Conservation (phyloP, 2,797 vertebrate species). For the Molossus molossus region DNA sequence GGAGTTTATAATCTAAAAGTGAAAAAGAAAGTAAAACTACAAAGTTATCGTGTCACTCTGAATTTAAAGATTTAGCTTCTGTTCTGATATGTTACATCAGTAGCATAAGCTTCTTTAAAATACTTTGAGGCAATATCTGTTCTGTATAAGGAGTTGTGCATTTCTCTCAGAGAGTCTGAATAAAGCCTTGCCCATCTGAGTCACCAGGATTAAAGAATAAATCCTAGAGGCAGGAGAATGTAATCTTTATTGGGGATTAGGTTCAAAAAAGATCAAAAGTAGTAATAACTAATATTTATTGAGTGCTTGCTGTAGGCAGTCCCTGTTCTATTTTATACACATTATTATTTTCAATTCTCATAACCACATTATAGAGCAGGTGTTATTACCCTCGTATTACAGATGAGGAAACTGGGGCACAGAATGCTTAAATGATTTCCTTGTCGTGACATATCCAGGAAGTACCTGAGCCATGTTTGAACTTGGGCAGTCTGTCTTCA, state of each 20-base stretch:
- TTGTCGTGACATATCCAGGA: neutral
- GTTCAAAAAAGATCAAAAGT: neutral
- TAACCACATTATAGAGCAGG: neutral
- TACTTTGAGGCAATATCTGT: neutral
- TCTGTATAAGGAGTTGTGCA: neutral
- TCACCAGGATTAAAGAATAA: slow-evolving; percentile 49
- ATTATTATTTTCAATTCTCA: neutral
- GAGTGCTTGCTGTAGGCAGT: neutral
- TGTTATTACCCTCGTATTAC: neutral
- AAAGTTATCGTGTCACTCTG: neutral
- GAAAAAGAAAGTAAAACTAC: neutral
- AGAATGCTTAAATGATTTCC: neutral
- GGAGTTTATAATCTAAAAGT: neutral
- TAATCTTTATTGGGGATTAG: neutral
- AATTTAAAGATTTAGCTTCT: slow-evolving; percentile 12
- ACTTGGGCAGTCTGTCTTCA: neutral
- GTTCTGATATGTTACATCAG: neutral
- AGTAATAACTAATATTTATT: neutral
- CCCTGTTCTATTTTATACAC: neutral
- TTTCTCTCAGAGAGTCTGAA: neutral
- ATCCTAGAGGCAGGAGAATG: neutral
- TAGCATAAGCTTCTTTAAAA: neutral
- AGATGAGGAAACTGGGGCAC: slow-evolving; percentile 42
- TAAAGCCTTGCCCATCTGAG: neutral
- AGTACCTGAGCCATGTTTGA: neutral